Evolutionary conservation across 2,888 invertebrate species (phyloP).

Genomic region (Lasius fuliginosus): DNA sequence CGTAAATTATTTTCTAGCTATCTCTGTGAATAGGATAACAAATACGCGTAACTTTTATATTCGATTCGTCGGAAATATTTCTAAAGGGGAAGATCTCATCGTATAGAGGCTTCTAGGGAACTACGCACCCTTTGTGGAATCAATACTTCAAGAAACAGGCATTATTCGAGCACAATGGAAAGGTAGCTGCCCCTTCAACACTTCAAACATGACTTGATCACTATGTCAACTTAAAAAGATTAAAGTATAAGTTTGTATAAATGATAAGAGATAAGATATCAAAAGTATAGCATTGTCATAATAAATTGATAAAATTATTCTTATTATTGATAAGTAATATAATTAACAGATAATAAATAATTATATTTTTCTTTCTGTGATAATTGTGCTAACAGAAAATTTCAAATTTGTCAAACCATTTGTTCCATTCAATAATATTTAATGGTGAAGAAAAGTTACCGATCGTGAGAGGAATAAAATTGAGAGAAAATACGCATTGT

Average conservation of each 20-base stretch:
- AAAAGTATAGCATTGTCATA: not conserved
- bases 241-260: not conserved
- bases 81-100: conserved; percentile 18
- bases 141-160: conserved; percentile 66
- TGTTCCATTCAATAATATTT: conserved; percentile 6
- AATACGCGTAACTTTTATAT: not conserved
- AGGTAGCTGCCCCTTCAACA: not conserved
- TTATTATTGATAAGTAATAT: not conserved
- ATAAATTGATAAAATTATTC: not conserved
- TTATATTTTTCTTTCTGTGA: not conserved
- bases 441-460: not conserved
- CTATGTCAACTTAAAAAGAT: not conserved
- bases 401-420: not conserved
- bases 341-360: not conserved
- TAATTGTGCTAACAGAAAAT: not conserved
- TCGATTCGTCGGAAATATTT: conserved; percentile 16
- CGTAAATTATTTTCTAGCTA: not conserved
- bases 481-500: conserved; percentile 1
- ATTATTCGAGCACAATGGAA: conserved; percentile 48
- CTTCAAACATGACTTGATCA: not conserved
- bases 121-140: conserved; percentile 57
- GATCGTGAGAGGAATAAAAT: conserved; percentile 16
- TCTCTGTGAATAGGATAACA: not conserved
- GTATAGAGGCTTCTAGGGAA: conserved; percentile 8
- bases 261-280: not conserved